Conservation (phyloP, 2,797 vertebrate genomes). For the Falco naumanni region DNA sequence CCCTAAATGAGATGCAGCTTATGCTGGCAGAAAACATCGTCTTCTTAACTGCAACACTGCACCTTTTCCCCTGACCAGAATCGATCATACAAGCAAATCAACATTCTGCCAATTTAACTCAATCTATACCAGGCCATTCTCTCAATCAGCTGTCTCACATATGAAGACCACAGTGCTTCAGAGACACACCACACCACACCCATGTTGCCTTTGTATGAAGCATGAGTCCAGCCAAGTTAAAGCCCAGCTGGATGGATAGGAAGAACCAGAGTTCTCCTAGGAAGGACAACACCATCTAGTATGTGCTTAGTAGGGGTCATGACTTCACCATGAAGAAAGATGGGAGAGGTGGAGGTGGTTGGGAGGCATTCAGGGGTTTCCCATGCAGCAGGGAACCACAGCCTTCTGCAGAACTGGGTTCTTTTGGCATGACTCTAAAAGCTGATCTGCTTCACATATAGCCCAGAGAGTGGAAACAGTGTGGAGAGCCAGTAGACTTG, state of each 20-base stretch:
- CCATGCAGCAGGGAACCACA: accelerated
- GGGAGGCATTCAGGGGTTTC: neutral
- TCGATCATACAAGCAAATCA: neutral
- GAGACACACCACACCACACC: neutral
- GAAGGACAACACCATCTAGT: neutral
- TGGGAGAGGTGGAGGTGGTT: neutral
- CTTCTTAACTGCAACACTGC: neutral
- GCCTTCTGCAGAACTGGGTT: neutral
- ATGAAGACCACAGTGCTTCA: neutral
- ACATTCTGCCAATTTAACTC: neutral
- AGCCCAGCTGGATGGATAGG: accelerated
- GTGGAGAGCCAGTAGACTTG: neutral
- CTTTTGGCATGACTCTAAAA: neutral
- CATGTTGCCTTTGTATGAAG: neutral
- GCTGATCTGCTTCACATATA: neutral
- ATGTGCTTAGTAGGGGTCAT: neutral
- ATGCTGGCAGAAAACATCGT: neutral
- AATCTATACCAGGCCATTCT: neutral
- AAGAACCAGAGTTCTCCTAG: neutral
- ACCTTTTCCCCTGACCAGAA: neutral
- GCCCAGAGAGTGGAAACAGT: neutral
- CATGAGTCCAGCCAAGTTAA: neutral
- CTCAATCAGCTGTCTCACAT: neutral
- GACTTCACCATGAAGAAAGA: neutral
- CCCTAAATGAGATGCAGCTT: neutral